Evolutionary conservation across 2,888 invertebrate genomes (phyloP), one percentile per base, ranked within the genome.

Genomic region (Unio pictorum): DNA sequence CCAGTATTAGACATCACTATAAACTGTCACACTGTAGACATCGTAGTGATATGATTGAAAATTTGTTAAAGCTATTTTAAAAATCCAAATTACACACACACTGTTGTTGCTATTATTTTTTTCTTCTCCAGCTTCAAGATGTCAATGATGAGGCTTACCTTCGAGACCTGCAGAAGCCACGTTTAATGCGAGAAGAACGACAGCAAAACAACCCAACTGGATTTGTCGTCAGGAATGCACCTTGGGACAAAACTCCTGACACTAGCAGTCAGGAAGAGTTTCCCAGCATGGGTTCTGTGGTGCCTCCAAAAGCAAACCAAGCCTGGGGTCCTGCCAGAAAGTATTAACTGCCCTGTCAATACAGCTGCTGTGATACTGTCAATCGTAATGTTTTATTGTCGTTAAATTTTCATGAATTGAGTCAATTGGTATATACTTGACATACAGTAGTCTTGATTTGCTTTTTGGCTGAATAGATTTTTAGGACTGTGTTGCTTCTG

Each of bases 231-330:
- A 81, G 81, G 64, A 85, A 86, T 66, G 90, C 90, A 23, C 90
- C 90, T 7, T 90, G 90, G 90, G 84, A 85, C 63, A 34, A 56
- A 20, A 77, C 75, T 26, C 88, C 90, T 26, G 89, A 91, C 79
- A 88, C 89, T n/a, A 79, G 78, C 72, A 87, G 86, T 75, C 85
- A 87, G 26, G 88, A 89, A 23, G 90, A 91, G 76, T 91, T 91
- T 83, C 86, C 87, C 11, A 80, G 82, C n/a, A 81, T 85, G 66
- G 81, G 81, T 4, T 72, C 73, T 17, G 82, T 82, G 8, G 81
- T 81, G 3, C 79, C 84, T 11, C 85, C 86, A 11, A 82, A 80
- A 65, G 62, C 80, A 1, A 80, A 73, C 68, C 80, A 79, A 3
- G 80, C 84, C 45, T 86, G 86, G 86, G 86, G 86, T 26, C 85